These are phyloP conservation scores for Pycnomerus fuliginosus DNA, from an alignment of 2,888 invertebrate species.

Conservation along the genomic window DNA sequence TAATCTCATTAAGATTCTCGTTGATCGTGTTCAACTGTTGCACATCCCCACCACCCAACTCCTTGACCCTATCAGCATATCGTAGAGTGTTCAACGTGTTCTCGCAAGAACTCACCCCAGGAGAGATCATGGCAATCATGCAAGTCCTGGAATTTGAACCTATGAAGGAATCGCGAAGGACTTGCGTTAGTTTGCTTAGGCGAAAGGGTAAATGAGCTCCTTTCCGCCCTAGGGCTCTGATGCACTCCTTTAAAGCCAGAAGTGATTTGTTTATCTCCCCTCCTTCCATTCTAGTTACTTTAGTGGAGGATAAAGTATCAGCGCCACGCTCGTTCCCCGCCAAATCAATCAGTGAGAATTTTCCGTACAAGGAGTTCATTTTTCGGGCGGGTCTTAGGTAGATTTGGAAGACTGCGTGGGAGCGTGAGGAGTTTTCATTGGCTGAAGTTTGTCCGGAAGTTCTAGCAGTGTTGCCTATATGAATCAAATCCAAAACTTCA, in stretches of 20 bases:
- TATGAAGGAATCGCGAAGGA: slow-evolving; percentile 96
- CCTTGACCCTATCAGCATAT: slow-evolving; percentile 97
- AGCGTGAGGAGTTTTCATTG: slow-evolving; percentile 96
- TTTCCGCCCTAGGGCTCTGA: slow-evolving; percentile 91
- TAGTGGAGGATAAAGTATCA: slow-evolving; percentile 95
- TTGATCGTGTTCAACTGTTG: slow-evolving; percentile 27
- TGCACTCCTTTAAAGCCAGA: slow-evolving; percentile 95
- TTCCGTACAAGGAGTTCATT: slow-evolving; percentile 84
- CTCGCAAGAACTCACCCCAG: slow-evolving; percentile 93
- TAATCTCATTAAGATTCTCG: slow-evolving; percentile 25
- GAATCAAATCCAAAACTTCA: slow-evolving; percentile 89
- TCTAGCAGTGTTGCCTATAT: slow-evolving; percentile 82
- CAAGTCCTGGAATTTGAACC: slow-evolving; percentile 98
- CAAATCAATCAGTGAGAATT: slow-evolving; percentile 97
- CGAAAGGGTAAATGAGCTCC: slow-evolving; percentile 94
- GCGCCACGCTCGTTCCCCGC: slow-evolving; percentile 98
- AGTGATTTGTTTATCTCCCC: slow-evolving; percentile 96
- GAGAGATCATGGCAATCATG: slow-evolving; percentile 99
- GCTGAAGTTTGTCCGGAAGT: slow-evolving; percentile 98
- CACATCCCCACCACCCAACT: slow-evolving; percentile 63
- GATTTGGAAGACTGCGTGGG: slow-evolving; percentile 99
- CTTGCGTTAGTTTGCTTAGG: slow-evolving; percentile 94
- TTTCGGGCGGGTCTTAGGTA: slow-evolving; percentile 70
- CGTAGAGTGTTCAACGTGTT: slow-evolving; percentile 96
- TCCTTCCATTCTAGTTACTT: slow-evolving; percentile 89